Evolutionary conservation across 2,888 invertebrate species (phyloP), one percentile per base, ranked within the genome.

Genomic region (Andrena praecox): DNA sequence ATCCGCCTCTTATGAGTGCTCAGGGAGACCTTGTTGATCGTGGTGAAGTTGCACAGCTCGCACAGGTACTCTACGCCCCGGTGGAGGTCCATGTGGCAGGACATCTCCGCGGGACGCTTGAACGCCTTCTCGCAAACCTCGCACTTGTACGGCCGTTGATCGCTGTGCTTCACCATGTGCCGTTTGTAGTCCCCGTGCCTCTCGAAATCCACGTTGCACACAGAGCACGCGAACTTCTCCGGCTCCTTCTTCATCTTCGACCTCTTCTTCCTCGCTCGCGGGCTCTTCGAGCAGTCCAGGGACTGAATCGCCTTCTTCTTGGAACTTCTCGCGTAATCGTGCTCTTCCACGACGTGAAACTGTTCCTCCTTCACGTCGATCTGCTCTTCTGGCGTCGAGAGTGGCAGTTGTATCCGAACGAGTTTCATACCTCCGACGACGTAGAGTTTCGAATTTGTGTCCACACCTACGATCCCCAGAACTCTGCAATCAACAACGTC

Each of bases 61-160:
- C 90, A 90, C 2, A 35, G 27, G 66, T 71, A 87, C 10, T 52
- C 52, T 27, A 69, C 16, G 5, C 71, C 76, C 27, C 82, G 85
- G 7, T 85, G 84, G 0, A 84, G 77, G 5, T 81, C 31, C 29
- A 74, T 74, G 68, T 89, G 87, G 3, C 70, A 72, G n/a, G 73
- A 83, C 68, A 87, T 16, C 5, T 84, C 79, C 3, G 85, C 80
- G 20, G 70, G 50, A 3, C 89, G 83, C 60, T 87, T 88, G 59
- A 89, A 90, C 35, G 78, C 76, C 24, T 74, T 75, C 4, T 84
- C 76, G 31, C 90, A 89, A 3, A 83, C 62, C 0, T 66, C 48
- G 68, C 89, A 90, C 52, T 87, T 86, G 33, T 86, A 89, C 8
- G 71, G 77, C 5, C 68, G 60, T 0, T n/a, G 35, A 8, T 83